Evolutionary conservation across 2,113 vertebrate genomes (phyloP), one percentile per base, ranked within the genome.

Genomic region (Hemichromis elongatus): DNA sequence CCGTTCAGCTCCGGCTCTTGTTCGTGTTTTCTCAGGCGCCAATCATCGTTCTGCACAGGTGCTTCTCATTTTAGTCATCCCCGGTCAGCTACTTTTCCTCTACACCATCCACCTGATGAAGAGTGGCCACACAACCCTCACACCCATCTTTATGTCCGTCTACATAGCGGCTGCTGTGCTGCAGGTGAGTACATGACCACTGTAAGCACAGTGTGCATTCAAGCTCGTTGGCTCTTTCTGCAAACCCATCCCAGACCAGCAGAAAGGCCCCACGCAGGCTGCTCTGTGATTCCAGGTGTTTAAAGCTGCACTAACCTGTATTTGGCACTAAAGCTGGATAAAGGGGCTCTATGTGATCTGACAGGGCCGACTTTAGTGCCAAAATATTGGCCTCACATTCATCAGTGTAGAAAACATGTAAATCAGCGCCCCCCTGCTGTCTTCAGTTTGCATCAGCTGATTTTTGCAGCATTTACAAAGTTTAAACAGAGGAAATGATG

Each of bases 31-130:
- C 84, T 8, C 84, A 99, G 98, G 98, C 81, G 97, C 97, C 91
- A 99, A 99, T 95, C 98, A 98, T 91, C 97, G 98, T 81, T 99
- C 98, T 59, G 98, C 98, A 55, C 98, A 98, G 95, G 98, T 99
- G 91, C 96, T 99, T 3, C 92, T 99, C 79, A 96, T 98, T 6
- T 84, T 99, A 89, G 97, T 98, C 81, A 90, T 99, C 89, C 98
- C 98, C 0, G 98, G 98, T 88, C 98, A 99, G 79, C 90, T 99
- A 80, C 97, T 99, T 93, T 99, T 99, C 96, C 96, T 99, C 80
- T 99, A 98, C 86, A 98, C 97, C 3, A 99, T 99, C 86, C 98
- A 99, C 90, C 89, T 99, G 94, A 98, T 99, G 98, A 98, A 99
- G 89, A 99, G 98, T 0, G 98, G 98, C 47, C 98, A 99, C 84